Evolutionary conservation across 1,140 invertebrate genomes (phyloP).

Genomic region (Trichonephila inaurata): DNA sequence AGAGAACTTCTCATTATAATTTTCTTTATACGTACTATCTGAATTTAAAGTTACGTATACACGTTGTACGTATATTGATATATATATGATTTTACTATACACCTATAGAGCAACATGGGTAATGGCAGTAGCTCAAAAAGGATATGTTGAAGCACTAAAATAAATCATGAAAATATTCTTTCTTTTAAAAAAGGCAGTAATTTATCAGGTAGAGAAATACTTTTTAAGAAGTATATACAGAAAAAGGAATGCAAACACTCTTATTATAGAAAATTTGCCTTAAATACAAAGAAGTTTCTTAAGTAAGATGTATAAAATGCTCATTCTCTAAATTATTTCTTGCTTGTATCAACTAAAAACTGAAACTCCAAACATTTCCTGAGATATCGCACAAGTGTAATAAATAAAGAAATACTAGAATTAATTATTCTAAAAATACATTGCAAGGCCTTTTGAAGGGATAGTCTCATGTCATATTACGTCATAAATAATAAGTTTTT

Average conservation of each 20-base stretch:
- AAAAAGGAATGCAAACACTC: neutral
- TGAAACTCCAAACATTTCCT: neutral
- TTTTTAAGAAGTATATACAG: neutral
- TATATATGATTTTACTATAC: slow-evolving; percentile 28
- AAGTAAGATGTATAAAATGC: neutral
- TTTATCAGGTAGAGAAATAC: neutral
- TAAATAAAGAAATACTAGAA: neutral
- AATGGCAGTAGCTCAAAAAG: slow-evolving; percentile 59
- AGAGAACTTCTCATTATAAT: slow-evolving; percentile 1
- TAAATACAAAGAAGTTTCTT: neutral
- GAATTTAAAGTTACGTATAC: slow-evolving; percentile 73
- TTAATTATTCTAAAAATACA: neutral
- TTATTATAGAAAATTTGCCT: neutral
- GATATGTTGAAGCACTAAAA: slow-evolving; percentile 60
- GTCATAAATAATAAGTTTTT: too few relatives aligned
- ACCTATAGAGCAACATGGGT: slow-evolving; percentile 59
- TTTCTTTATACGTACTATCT: slow-evolving; percentile 47
- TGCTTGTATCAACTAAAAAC: neutral
- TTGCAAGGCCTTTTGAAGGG: neutral
- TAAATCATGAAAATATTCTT: slow-evolving; percentile 24
- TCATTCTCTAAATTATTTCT: neutral
- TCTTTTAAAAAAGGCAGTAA: slow-evolving; percentile 34
- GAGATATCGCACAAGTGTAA: neutral
- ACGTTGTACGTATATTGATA: slow-evolving; percentile 75
- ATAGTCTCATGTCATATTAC: neutral